phyloP scores from a whole-genome alignment of 64 coral and sea anemone species.

The Exaiptasia diaphana region DNA sequence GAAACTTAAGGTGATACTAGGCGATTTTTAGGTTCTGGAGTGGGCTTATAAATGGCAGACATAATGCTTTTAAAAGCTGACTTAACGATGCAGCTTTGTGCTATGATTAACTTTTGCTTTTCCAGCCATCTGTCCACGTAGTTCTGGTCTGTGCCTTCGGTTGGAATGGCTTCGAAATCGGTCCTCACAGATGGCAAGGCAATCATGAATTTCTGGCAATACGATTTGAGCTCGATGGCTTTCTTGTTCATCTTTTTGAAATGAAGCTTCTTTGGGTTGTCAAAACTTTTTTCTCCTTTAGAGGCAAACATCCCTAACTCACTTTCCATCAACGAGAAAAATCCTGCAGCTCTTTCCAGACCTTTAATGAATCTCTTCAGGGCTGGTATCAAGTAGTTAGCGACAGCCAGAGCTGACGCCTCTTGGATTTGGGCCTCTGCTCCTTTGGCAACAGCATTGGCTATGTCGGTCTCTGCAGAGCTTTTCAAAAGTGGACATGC shows the following conservation, averaged over 20 bases:
- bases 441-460: neutral
- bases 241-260: conserved; percentile 32
- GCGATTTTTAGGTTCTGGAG: no score
- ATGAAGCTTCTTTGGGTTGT: neutral
- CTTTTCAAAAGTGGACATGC: neutral
- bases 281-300: neutral
- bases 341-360: conserved; percentile 19
- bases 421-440: neutral
- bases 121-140: conserved; percentile 49
- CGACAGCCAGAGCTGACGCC: neutral
- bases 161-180: conserved; percentile 26
- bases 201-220: conserved; percentile 26
- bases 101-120: neutral
- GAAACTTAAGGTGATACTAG: no score
- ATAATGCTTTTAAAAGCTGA: no score
- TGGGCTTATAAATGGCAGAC: no score
- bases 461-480: neutral
- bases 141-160: conserved; percentile 20
- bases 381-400: conserved; percentile 8
- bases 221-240: conserved; percentile 15
- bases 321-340: conserved; percentile 33
- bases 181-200: conserved; percentile 19
- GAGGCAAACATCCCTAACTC: conserved; percentile 27
- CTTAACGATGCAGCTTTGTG: neutral
- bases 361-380: conserved; percentile 23